Percentiles rank a stretch among this genome's conserved stretches.
Evolutionary conservation across 2,888 invertebrate species (phyloP).

Genomic region (Drosophila leonis): DNA sequence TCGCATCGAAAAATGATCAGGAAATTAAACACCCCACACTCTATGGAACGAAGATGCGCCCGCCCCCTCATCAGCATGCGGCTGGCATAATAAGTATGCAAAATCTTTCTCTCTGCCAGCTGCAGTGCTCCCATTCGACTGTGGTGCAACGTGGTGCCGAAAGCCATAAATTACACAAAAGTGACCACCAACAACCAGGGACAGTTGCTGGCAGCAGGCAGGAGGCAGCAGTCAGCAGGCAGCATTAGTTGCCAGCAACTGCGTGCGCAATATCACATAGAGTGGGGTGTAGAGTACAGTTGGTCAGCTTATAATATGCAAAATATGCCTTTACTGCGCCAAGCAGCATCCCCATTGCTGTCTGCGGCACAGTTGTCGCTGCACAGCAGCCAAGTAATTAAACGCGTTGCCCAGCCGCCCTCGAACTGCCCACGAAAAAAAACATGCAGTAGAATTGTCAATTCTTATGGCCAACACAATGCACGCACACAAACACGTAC

Average conservation of each 20-base stretch:
- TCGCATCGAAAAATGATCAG: conserved; percentile 80
- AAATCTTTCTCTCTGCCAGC: conserved; percentile 58
- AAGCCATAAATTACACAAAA: conserved; percentile 76
- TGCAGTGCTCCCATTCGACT: conserved; percentile 28
- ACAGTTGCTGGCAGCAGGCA: conserved; percentile 9
- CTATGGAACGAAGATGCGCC: conserved; percentile 11
- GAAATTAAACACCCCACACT: conserved; percentile 79
- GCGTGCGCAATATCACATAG: conserved; percentile 15
- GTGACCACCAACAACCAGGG: conserved; percentile 48
- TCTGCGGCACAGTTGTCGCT: conserved; percentile 29
- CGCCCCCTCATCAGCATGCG: conserved; percentile 72
- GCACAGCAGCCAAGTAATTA: conserved; percentile 46
- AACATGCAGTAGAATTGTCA: conserved; percentile 2
- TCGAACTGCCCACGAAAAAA: background rate
- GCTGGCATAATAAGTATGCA: conserved; percentile 73
- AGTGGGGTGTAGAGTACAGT: background rate
- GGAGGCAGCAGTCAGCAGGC: conserved; percentile 4
- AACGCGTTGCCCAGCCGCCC: conserved; percentile 16
- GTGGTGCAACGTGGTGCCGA: conserved; percentile 51
- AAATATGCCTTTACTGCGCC: conserved; percentile 46
- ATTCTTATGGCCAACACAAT: conserved; percentile 1
- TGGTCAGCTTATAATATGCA: conserved; percentile 65
- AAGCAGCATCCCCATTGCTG: conserved; percentile 6
- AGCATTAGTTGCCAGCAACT: conserved; percentile 21
- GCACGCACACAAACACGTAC: background rate